These are phyloP conservation scores for Chiloscyllium plagiosum DNA, from an alignment of 2,113 vertebrate genomes.

Conservation along the genomic window DNA sequence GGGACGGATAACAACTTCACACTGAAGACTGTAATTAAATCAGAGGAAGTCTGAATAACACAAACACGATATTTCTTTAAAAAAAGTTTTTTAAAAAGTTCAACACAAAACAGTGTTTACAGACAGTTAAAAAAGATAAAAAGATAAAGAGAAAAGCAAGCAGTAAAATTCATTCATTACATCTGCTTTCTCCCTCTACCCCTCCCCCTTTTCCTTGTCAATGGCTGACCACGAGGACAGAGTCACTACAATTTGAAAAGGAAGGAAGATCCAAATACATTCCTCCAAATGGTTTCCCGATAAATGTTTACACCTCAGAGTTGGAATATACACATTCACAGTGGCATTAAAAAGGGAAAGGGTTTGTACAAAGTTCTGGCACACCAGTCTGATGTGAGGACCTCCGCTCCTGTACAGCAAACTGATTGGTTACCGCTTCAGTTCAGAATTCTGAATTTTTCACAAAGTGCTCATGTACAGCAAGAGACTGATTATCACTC, in stretches of 20 bases:
- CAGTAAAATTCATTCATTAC: background rate
- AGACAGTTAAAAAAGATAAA: constrained; percentile 19
- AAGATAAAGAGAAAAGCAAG: constrained; percentile 17
- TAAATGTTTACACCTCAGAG: background rate
- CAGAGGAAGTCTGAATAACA: constrained; percentile 6
- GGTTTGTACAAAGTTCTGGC: background rate
- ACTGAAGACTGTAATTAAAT: background rate
- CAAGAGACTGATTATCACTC: background rate
- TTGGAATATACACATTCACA: background rate
- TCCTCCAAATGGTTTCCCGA: constrained; percentile 1
- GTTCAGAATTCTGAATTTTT: background rate
- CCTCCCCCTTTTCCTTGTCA: background rate
- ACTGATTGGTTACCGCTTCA: background rate
- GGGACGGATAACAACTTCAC: background rate
- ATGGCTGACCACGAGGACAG: background rate
- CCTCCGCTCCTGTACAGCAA: no score
- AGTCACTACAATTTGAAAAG: background rate
- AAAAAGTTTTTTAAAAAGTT: constrained; percentile 22
- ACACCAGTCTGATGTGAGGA: background rate
- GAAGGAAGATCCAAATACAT: background rate
- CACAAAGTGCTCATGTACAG: background rate
- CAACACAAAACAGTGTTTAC: constrained; percentile 35
- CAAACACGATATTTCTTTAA: constrained; percentile 17
- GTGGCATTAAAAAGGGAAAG: background rate
- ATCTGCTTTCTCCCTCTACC: background rate